These are phyloP conservation scores for Tinamus major DNA, from an alignment of 2,797 vertebrate species.

Conservation along the genomic window DNA sequence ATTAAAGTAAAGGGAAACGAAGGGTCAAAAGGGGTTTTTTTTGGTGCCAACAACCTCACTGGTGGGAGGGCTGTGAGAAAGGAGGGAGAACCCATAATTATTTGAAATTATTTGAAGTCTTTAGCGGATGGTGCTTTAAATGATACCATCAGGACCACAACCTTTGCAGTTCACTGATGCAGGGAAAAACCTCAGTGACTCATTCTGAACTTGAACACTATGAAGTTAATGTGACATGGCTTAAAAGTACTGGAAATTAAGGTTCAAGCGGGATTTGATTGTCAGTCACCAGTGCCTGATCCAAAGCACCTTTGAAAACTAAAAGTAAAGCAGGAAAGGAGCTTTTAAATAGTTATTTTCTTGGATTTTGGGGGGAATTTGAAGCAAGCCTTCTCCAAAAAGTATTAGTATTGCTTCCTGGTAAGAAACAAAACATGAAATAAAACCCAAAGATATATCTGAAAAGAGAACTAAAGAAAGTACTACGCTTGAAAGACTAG, in stretches of 20 bases:
- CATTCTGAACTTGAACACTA: background rate
- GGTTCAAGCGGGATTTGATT: background rate
- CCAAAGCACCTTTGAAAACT: background rate
- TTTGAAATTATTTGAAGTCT: background rate
- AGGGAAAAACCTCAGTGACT: background rate
- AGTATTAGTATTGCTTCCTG: background rate
- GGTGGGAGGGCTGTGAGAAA: background rate
- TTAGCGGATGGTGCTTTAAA: background rate
- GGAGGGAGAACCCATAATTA: background rate
- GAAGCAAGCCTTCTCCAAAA: background rate
- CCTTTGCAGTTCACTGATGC: background rate
- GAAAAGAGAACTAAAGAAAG: constrained; percentile 27
- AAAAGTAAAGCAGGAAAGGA: fast-evolving
- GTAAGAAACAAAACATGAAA: background rate
- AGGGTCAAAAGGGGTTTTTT: background rate
- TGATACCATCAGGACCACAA: background rate
- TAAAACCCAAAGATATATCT: constrained; percentile 14
- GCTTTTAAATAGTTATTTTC: background rate
- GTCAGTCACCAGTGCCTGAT: background rate
- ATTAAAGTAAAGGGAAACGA: background rate
- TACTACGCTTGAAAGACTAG: background rate
- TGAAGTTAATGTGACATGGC: background rate
- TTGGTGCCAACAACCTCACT: background rate
- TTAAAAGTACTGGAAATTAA: background rate
- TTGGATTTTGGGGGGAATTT: background rate